Base-by-base conservation (phyloP, 2,797 vertebrate genomes). In the Crocidura indochinensis region DNA sequence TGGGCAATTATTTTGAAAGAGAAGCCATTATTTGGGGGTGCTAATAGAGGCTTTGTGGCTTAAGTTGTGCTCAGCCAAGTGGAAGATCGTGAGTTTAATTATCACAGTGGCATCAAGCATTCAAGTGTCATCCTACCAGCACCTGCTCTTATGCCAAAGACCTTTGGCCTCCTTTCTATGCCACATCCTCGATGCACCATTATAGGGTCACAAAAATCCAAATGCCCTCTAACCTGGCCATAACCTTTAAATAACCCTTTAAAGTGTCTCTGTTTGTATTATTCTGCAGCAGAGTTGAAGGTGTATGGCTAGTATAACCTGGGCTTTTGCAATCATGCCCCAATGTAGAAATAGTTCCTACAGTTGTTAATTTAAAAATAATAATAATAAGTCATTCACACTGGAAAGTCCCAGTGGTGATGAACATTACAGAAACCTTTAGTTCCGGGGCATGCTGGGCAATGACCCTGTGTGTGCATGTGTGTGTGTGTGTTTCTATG, bases 241-340 rank as follows among this genome's bases (percentile, higher is more conserved):
- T 0, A 1, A 15, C 11, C 17, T 44, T 83, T 53, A n/a, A n/a
- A n/a, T n/a, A 75, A 79, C 27, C 0, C 4, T 4, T 26, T 78
- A 62, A 10, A 20, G 19, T n/a, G 8, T 78, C 11, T 53, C 11
- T 86, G 64, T 26, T 64, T 26, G 20, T 24, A 38, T 74, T 20
- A 0, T 15, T 0, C 3, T 0, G 22, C 31, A 60, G 56, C 1
- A 0, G 0, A 56, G 12, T 15, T 56, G 5, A 44, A 20, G 38
- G 49, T 5, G 44, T 46, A 38, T 29, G 27, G 29, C 24, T 9
- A 12, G 47, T 62, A 15, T 71, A 27, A 46, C 77, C 78, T 51
- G 9, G 65, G 26, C 82, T 51, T 80, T 68, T 72, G 29, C 75
- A 38, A 79, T 47, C 24, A 65, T 56, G 24, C 69, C 90, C 29